Conservation (phyloP, 1,140 invertebrate genomes). For the Meloidogyne floridensis region DNA sequence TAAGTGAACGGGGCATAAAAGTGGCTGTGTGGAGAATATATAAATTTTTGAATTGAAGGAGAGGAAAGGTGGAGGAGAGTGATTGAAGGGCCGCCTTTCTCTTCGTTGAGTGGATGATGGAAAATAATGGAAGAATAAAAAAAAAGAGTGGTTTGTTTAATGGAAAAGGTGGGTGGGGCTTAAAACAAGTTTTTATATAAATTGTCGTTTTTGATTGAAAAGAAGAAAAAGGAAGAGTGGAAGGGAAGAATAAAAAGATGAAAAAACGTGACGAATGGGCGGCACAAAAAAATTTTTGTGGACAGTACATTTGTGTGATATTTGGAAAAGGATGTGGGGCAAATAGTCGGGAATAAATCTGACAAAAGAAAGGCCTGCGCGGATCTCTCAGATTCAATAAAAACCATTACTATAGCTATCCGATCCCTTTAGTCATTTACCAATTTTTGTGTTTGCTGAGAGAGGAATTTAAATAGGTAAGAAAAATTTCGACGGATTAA, state of each 20-base stretch:
- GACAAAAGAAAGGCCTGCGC: not conserved
- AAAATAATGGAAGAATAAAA: not conserved
- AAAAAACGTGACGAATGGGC: not conserved
- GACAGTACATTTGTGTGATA: not conserved
- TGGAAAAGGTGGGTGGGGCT: not conserved
- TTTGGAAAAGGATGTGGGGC: not conserved
- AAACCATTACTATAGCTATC: not conserved
- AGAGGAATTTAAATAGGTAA: not conserved
- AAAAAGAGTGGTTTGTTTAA: not conserved
- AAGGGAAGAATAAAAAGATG: not conserved
- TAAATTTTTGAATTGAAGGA: not conserved
- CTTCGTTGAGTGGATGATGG: not conserved
- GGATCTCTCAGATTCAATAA: not conserved
- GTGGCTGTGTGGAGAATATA: not conserved
- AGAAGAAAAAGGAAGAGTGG: not conserved
- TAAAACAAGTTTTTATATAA: not conserved
- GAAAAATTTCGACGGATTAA: not conserved
- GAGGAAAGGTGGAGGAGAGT: not conserved
- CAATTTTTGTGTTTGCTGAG: not conserved
- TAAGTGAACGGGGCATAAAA: not conserved
- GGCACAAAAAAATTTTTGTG: not conserved
- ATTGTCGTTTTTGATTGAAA: not conserved
- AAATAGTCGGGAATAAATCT: not conserved
- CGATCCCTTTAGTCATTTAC: not conserved
- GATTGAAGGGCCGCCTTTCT: conserved; percentile 5